Evolutionary conservation across 2,888 invertebrate genomes (phyloP), one percentile per base, ranked within the genome.

Genomic region (Eupithecia dodoneata): DNA sequence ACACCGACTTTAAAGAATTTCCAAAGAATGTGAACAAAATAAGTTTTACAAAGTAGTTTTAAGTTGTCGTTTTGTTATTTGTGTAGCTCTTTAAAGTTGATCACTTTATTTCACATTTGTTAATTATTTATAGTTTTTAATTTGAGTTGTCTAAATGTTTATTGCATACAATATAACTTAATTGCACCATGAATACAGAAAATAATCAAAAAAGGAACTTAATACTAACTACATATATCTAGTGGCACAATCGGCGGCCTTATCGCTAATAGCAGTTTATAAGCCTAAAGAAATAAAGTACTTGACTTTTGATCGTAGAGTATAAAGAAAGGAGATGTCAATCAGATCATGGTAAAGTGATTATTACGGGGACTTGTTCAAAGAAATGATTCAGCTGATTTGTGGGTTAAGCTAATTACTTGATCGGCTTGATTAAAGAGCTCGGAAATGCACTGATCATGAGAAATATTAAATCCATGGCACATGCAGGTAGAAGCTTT

Each of bases 241-340:
- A 30, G 30, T 30, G 30, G 30, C 30, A 30, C 30, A 30, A 30
- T 30, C 30, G 30, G 30, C 30, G 30, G 30, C 30, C 30, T 30
- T 30, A 30, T 30, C 30, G 1, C 30, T 30, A 30, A 0, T 30
- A 30, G 30, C 30, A 30, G 30, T 30, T 30, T 30, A 30, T 30
- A 30, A 30, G 30, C 30, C 30, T 30, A 30, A 30, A 30, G 0
- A 30, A 30, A 30, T 30, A 30, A 30, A 30, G 30, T 30, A 30
- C 30, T 30, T 30, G 30, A 30, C n/a, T 30, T 30, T 30, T 63
- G 10, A 52, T 81, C 78, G 79, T 74, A 49, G 4, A 55, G 3
- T 74, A n/a, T 80, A 80, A 79, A 80, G 18, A 18, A 45, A 42
- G 18, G 5, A 41, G 5, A 69, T 76, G 83, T 80, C 83, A 82